Evolutionary conservation across 2,888 invertebrate species (phyloP).

Genomic region (Nysson spinosus): DNA sequence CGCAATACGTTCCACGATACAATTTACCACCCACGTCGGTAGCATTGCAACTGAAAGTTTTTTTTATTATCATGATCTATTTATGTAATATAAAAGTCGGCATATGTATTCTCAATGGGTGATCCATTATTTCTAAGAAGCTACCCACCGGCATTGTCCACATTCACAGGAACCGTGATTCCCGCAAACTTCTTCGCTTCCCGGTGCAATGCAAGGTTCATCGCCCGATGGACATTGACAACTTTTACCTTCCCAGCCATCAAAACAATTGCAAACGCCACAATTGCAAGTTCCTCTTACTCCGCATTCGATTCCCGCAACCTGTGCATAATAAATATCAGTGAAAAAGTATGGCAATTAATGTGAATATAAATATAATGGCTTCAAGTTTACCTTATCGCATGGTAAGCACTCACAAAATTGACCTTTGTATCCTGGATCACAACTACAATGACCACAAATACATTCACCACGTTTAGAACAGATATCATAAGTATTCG

Average conservation of each 20-base stretch:
- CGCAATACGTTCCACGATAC: constrained; percentile 66
- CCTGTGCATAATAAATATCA: constrained; percentile 27
- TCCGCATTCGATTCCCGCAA: constrained; percentile 64
- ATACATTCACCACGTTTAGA: constrained; percentile 87
- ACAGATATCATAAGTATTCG: constrained; percentile 79
- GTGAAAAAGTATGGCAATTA: neutral
- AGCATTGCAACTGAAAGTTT: constrained; percentile 57
- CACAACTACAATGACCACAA: constrained; percentile 87
- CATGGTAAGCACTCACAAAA: constrained; percentile 83
- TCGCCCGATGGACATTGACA: constrained; percentile 64
- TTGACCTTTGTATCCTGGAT: constrained; percentile 80
- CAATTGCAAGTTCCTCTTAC: constrained; percentile 63
- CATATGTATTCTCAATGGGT: too few relatives aligned
- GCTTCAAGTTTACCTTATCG: constrained; percentile 76
- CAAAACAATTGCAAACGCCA: constrained; percentile 60
- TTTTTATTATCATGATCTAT: neutral
- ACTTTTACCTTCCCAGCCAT: constrained; percentile 62
- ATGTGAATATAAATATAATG: neutral
- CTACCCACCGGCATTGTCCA: constrained; percentile 61
- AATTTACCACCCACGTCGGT: constrained; percentile 55
- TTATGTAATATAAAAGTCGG: too few relatives aligned
- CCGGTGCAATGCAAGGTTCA: constrained; percentile 62
- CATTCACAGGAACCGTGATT: constrained; percentile 67
- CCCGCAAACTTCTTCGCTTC: constrained; percentile 61
- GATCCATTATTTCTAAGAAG: too few relatives aligned